Evolutionary conservation across 2,888 invertebrate species (phyloP).

Genomic region (Watsonalla cultraria): DNA sequence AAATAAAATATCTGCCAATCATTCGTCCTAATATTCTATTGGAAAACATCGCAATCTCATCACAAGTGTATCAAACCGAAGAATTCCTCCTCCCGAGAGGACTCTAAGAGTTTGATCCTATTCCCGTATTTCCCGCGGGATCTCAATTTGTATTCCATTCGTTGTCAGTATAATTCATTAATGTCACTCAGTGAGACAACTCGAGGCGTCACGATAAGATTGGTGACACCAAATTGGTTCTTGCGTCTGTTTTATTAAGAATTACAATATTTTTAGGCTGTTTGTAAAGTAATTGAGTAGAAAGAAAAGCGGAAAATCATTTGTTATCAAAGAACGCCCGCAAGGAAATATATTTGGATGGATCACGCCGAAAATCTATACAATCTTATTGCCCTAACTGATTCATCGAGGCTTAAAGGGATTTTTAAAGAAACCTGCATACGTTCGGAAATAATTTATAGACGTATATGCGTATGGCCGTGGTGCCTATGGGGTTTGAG

Average conservation of each 20-base stretch:
- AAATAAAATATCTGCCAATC: background rate
- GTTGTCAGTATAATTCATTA: slow-evolving; percentile 27
- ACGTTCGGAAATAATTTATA: background rate
- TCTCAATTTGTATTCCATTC: slow-evolving; percentile 30
- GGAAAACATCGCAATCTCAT: background rate
- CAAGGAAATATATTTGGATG: no score
- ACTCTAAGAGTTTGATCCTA: slow-evolving; percentile 18
- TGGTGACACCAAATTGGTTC: background rate
- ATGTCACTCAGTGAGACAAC: slow-evolving; percentile 17
- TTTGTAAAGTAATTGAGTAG: no score
- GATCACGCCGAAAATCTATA: no score
- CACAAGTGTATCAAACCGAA: background rate
- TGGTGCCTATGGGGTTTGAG: no score
- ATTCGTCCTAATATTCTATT: background rate
- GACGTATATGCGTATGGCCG: no score
- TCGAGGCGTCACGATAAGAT: background rate
- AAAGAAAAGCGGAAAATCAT: no score
- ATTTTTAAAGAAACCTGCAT: background rate
- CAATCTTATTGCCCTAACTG: no score
- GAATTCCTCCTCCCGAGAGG: slow-evolving; percentile 7
- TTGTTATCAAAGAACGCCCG: no score
- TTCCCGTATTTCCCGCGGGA: slow-evolving; percentile 28
- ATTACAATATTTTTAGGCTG: background rate
- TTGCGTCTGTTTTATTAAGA: background rate
- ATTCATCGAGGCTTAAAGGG: no score